Conservation (phyloP, 2,888 invertebrate species). For the Andricus curvator region DNA sequence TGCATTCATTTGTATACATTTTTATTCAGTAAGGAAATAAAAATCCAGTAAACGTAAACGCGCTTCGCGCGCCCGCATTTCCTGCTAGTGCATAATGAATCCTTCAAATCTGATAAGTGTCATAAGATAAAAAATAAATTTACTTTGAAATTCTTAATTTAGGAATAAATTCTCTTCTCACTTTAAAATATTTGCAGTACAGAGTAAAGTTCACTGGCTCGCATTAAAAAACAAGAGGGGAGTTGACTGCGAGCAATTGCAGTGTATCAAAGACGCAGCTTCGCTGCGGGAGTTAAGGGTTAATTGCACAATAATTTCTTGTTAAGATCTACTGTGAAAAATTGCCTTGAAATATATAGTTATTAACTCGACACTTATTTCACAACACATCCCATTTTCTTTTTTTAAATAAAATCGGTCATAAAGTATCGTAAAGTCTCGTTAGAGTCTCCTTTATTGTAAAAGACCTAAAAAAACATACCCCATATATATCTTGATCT, state of each 20-base stretch:
- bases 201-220: not conserved
- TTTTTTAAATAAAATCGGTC: too few species aligned
- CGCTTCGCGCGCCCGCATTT: too few species aligned
- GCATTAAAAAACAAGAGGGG: not conserved
- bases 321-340: not conserved
- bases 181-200: not conserved
- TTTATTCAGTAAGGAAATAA: too few species aligned
- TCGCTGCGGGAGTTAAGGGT: slow-evolving; percentile 24
- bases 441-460: not conserved
- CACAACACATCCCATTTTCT: not conserved
- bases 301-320: slow-evolving; percentile 27
- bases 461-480: not conserved
- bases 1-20: too few species aligned
- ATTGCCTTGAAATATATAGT: not conserved
- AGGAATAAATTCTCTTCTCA: too few species aligned
- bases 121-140: too few species aligned
- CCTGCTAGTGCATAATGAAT: too few species aligned
- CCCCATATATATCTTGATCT: not conserved
- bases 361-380: slow-evolving; percentile 9
- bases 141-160: too few species aligned
- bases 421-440: not conserved
- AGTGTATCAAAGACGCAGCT: not conserved
- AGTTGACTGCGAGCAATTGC: not conserved
- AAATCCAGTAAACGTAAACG: too few species aligned
- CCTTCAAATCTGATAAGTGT: too few species aligned